phyloP scores from a whole-genome alignment of 2,113 vertebrate genomes.

The Bothrops jararaca region DNA sequence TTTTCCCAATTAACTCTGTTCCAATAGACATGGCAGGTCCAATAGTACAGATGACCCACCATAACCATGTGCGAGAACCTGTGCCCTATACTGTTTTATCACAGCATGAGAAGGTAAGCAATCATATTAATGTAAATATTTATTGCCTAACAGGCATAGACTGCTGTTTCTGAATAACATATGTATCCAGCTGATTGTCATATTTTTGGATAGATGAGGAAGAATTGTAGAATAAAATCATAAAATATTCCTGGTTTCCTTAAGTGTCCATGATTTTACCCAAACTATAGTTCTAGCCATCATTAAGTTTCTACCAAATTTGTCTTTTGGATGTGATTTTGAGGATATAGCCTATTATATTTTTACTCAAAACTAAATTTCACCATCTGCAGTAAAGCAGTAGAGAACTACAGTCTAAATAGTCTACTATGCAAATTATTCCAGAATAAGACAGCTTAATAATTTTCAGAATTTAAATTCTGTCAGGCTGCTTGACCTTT shows the following conservation, averaged over 20 bases:
- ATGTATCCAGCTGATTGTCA: not conserved
- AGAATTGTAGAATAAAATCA: not conserved
- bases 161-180: not conserved
- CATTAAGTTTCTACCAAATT: not conserved
- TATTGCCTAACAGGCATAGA: not conserved
- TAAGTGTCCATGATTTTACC: not conserved
- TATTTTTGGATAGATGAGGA: not conserved
- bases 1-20: conserved; percentile 37
- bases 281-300: not conserved
- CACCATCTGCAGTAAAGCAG: not conserved
- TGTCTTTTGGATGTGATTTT: not conserved
- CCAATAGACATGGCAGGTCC: conserved; percentile 80
- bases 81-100: conserved; percentile 68
- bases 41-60: conserved; percentile 78
- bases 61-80: conserved; percentile 70
- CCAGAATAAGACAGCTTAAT: not conserved
- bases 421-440: no score
- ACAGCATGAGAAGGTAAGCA: conserved; percentile 75
- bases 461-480: not conserved
- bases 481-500: not conserved
- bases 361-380: not conserved
- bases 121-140: not conserved
- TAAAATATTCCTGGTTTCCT: not conserved
- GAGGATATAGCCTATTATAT: not conserved
- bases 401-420: not conserved